A percentile compares a stretch with the other conserved stretches of the same genome.
These are phyloP conservation scores for Serrognathus titanus DNA, from an alignment of 2,888 invertebrate genomes.

Conservation along the genomic window DNA sequence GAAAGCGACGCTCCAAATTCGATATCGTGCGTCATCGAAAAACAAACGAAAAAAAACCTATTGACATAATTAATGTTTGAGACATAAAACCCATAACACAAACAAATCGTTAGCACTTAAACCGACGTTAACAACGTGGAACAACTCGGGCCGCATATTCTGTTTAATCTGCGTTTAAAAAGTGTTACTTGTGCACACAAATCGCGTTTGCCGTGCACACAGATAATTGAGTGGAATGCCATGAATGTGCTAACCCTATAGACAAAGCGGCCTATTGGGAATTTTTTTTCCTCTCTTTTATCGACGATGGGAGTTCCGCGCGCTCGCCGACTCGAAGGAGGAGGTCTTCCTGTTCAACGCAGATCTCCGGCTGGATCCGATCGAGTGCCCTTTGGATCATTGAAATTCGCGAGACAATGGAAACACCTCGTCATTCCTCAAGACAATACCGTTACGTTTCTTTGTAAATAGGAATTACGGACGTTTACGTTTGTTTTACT, in stretches of 20 bases:
- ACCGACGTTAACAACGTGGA: slow-evolving; percentile 14
- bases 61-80: no score
- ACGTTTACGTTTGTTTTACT: no score
- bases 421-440: background rate
- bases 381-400: slow-evolving; percentile 10
- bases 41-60: no score
- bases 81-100: background rate
- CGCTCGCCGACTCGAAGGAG: background rate
- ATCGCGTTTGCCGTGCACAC: slow-evolving; percentile 8
- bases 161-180: slow-evolving; percentile 13
- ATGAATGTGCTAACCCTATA: slow-evolving; percentile 15
- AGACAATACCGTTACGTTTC: no score
- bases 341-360: slow-evolving; percentile 26
- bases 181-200: background rate
- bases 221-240: slow-evolving; percentile 17
- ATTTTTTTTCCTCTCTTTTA: background rate
- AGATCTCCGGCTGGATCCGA: slow-evolving; percentile 27
- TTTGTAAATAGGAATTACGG: no score
- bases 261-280: slow-evolving; percentile 9
- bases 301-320: background rate
- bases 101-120: slow-evolving; percentile 20
- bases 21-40: no score
- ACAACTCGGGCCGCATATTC: slow-evolving; percentile 8
- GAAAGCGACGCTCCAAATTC: no score
- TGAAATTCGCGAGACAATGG: background rate